A percentile compares a stretch with the other conserved stretches of the same genome.
Conservation (phyloP, 1,140 invertebrate species). For the Aphaenogaster ashmeadi region DNA sequence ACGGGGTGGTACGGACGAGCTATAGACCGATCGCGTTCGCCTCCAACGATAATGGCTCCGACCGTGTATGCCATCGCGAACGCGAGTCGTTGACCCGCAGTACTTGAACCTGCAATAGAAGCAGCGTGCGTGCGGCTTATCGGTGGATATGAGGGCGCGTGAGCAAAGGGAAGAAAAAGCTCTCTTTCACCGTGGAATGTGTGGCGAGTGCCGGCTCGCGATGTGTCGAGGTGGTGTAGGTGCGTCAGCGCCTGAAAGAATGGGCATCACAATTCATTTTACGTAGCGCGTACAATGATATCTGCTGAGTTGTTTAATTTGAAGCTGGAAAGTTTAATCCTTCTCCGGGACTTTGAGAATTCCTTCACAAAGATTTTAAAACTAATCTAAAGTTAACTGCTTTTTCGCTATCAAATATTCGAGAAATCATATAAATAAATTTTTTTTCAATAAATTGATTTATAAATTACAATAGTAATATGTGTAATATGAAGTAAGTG, state of each 20-base stretch:
- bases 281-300: background rate
- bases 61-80: constrained; percentile 44
- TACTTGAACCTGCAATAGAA: constrained; percentile 61
- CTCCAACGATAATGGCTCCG: constrained; percentile 1
- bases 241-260: background rate
- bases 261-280: background rate
- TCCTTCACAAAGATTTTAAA: background rate
- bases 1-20: background rate
- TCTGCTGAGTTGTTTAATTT: background rate
- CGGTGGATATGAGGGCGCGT: constrained; percentile 12
- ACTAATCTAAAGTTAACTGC: background rate
- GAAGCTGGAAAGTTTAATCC: background rate
- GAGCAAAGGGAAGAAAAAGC: constrained; percentile 10
- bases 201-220: background rate
- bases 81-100: constrained; percentile 52
- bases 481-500: too few species aligned
- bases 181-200: constrained; percentile 35
- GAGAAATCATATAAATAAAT: background rate
- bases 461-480: background rate
- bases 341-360: background rate
- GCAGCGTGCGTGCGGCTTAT: constrained; percentile 56
- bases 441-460: background rate
- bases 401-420: background rate
- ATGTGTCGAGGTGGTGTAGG: background rate
- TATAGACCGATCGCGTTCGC: constrained; percentile 29